Base-by-base conservation (phyloP, 2,888 invertebrate genomes). In the Malachius bipustulatus region DNA sequence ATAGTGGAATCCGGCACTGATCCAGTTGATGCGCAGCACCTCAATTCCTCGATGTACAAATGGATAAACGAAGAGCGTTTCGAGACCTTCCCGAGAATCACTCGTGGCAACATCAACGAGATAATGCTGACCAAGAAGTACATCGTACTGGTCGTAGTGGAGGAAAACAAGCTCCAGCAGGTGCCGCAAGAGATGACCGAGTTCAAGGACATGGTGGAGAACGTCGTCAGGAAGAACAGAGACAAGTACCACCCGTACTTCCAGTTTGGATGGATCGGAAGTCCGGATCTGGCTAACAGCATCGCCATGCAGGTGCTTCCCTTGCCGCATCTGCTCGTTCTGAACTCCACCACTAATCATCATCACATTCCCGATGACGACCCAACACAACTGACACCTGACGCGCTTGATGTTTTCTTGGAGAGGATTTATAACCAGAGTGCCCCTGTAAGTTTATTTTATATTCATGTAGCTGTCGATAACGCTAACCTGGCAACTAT, bases 231-330 rank as follows among this genome's bases (percentile, higher is more conserved):
- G 44, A 74, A 70, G 44, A 74, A 82, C 56, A 75, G 84, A 38
- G 73, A 79, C 26, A 79, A 81, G 44, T 85, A 84, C 49, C 88
- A 89, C 54, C 71, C 74, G 60, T 63, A 71, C 47, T 89, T 87
- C 57, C 94, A 96, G 63, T 97, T 97, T 66, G 91, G 93, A 26
- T 97, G 94, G 94, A 77, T 90, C 60, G 89, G 85, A 1, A 82
- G 77, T 44, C 80, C 85, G 2, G 88, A 90, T 35, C 68, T 96
- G 43, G 90, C 89, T 8, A 94, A 93, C 65, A 88, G 84, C 36
- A 90, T 97, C 51, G 90, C 88, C 8, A 87, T 96, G 84, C 77
- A 77, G 41, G 75, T 81, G 43, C 63, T 90, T 47, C 75, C 81
- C 1, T 68, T 88, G 15, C 94, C 96, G 0, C 82, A 83, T 62